A percentile compares a stretch with the other conserved stretches of the same genome.
Conservation (phyloP, 2,888 invertebrate species). For the Gerris lacustris region DNA sequence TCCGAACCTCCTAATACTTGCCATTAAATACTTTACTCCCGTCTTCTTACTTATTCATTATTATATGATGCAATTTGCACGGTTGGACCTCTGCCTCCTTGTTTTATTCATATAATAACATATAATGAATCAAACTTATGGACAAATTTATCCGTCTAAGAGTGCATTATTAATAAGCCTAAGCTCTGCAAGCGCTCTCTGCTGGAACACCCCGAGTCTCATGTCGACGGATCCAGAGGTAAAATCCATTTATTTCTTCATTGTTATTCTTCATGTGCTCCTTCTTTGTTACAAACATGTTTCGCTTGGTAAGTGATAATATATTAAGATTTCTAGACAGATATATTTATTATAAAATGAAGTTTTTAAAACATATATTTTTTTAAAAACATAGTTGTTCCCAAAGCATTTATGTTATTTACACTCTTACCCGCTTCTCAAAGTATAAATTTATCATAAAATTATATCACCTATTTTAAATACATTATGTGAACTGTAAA, state of each 20-base stretch:
- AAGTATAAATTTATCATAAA: too few relatives aligned
- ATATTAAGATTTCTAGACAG: too few relatives aligned
- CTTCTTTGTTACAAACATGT: too few relatives aligned
- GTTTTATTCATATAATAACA: neutral
- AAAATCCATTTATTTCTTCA: neutral
- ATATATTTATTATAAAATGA: too few relatives aligned
- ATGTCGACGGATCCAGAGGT: neutral
- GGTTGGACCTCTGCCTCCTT: neutral
- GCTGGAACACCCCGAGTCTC: neutral
- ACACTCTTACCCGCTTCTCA: too few relatives aligned
- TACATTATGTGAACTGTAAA: too few relatives aligned
- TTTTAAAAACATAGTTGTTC: too few relatives aligned
- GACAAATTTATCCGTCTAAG: neutral
- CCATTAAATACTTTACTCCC: neutral
- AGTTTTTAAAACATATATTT: too few relatives aligned
- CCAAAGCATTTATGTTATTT: too few relatives aligned
- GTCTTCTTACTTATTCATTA: neutral
- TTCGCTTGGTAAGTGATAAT: too few relatives aligned
- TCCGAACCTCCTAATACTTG: neutral
- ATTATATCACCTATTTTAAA: too few relatives aligned
- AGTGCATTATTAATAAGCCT: neutral
- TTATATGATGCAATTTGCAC: neutral
- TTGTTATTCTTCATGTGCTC: too few relatives aligned
- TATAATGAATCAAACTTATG: conserved; percentile 1
- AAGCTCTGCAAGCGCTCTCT: neutral